Evolutionary conservation across 2,113 vertebrate species (phyloP), one percentile per base, ranked within the genome.

Genomic region (Eretmochelys imbricata): DNA sequence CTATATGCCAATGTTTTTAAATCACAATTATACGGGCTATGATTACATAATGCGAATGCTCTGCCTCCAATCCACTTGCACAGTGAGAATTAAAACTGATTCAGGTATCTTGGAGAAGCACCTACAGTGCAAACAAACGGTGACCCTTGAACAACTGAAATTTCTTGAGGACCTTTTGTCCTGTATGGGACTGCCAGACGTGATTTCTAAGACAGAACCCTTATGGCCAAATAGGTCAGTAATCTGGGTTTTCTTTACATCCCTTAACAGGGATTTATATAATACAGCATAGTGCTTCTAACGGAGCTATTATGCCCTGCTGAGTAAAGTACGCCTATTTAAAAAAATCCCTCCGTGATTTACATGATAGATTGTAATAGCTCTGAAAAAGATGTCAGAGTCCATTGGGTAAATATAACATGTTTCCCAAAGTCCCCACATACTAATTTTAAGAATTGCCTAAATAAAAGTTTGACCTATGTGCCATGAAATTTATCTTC

Each of bases 191-290:
- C 9, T 91, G 19, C 81, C 81, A 11, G 51, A 6, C 9, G 84
- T 83, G 55, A 59, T 10, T 53, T 82, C 54, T 86, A 69, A 94
- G 12, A 4, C 49, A 25, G 22, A 80, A 49, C 14, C 49, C 7
- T 72, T 91, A 80, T 62, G 72, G 24, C 72, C 53, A 53, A 87
- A 65, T 42, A 27, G 16, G 46, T 75, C 57, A 16, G 17, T 76
- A 82, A 69, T 46, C 22, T 93, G 59, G 35, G 22, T 78, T 93
- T 90, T 20, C 65, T 88, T 79, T 1, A 81, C 87, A 79, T n/a
- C 27, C 80, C 83, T 82, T 80, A 88, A 11, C n/a, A 89, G 50
- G 69, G 90, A 59, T 92, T 75, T 95, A 50, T 88, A 11, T 86
- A 85, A 55, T 3, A 87, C 3, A 65, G 13, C 13, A 2, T 1